Conservation (phyloP, 1,140 invertebrate species). For the Ephestia elutella region DNA sequence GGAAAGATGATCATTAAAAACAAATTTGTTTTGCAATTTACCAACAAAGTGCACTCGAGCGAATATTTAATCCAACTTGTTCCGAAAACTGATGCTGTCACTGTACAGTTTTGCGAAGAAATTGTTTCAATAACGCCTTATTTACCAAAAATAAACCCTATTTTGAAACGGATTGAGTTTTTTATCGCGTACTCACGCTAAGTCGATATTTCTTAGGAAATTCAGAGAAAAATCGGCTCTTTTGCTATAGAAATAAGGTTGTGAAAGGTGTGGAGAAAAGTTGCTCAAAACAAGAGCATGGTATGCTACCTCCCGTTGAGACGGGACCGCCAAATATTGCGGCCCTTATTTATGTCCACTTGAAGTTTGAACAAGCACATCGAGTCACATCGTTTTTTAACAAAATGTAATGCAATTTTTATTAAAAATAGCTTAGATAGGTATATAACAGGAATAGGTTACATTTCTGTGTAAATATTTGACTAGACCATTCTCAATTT, state of each 20-base stretch:
- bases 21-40: conserved; percentile 39
- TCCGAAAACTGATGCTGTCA: conserved; percentile 50
- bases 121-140: neutral
- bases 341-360: conserved; percentile 69
- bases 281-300: conserved; percentile 48
- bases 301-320: conserved; percentile 40
- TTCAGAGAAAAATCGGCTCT: conserved; percentile 24
- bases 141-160: neutral
- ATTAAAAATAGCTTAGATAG: too few relatives aligned
- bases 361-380: conserved; percentile 57
- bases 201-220: neutral
- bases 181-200: neutral
- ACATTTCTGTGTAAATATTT: too few relatives aligned
- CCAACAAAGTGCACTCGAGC: conserved; percentile 37
- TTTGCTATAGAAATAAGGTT: conserved; percentile 15
- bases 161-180: neutral
- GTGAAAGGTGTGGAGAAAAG: conserved; percentile 17
- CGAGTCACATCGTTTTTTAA: conserved; percentile 39
- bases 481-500: too few relatives aligned
- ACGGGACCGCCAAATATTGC: conserved; percentile 65
- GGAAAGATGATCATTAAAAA: conserved; percentile 30
- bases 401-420: conserved; percentile 28
- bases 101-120: conserved; percentile 41
- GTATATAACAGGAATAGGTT: too few relatives aligned
- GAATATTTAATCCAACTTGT: conserved; percentile 57